These are phyloP conservation scores for Lepidocyrtoides sp. DNA, from an alignment of 2,888 invertebrate species.

Conservation along the genomic window DNA sequence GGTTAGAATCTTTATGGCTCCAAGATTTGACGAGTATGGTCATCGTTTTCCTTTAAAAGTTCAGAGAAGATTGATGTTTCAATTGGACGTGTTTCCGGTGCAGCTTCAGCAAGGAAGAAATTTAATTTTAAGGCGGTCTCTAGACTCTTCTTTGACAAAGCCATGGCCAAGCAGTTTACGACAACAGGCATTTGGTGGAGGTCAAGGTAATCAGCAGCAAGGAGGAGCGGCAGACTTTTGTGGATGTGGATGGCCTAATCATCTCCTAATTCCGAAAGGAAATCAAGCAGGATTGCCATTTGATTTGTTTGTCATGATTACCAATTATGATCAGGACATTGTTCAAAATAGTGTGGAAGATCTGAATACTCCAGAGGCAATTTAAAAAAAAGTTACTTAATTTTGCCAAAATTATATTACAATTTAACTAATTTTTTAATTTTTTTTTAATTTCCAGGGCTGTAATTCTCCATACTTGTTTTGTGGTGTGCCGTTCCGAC, in stretches of 20 bases:
- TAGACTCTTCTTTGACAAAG: slow-evolving; percentile 61
- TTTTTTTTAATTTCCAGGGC: no score
- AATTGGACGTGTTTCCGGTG: slow-evolving; percentile 75
- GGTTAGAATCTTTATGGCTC: slow-evolving; percentile 76
- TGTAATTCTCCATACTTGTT: slow-evolving; percentile 73
- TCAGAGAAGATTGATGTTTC: slow-evolving; percentile 75
- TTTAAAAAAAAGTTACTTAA: no score
- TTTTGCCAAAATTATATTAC: no score
- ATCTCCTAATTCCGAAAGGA: slow-evolving; percentile 90
- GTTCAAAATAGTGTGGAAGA: slow-evolving; percentile 55
- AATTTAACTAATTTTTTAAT: no score
- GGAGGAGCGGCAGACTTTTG: slow-evolving; percentile 56
- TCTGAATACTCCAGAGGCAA: slow-evolving; percentile 49
- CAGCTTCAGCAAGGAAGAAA: slow-evolving; percentile 66
- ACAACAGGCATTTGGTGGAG: slow-evolving; percentile 11
- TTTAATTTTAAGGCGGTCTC: slow-evolving; percentile 37
- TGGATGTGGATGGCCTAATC: slow-evolving; percentile 91
- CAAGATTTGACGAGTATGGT: slow-evolving; percentile 71
- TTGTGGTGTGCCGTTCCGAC: slow-evolving; percentile 69
- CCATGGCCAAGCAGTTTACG: slow-evolving; percentile 54
- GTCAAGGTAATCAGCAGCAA: background rate
- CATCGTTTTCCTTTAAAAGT: slow-evolving; percentile 57
- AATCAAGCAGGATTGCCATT: slow-evolving; percentile 88
- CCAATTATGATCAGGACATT: slow-evolving; percentile 78
- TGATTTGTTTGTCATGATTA: slow-evolving; percentile 82